A percentile compares a stretch with the other conserved stretches of the same genome.
phyloP scores from a whole-genome alignment of 1,140 invertebrate species.

The Drosophila ambigua region DNA sequence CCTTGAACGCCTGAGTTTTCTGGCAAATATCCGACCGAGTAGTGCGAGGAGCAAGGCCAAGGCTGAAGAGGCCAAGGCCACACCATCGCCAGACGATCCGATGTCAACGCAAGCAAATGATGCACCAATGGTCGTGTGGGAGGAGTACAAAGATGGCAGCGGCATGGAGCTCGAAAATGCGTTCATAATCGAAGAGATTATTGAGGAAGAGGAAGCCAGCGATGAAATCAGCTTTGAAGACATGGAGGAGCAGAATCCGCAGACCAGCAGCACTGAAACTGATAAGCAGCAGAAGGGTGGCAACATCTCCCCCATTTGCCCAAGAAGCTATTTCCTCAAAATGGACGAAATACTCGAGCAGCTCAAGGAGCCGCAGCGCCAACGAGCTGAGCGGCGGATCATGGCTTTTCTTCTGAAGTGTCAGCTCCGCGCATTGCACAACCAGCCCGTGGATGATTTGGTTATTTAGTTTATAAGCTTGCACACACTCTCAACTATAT shows the following conservation, averaged over 20 bases:
- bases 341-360: constrained; percentile 53
- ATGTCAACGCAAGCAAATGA: background rate
- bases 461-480: constrained; percentile 33
- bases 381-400: constrained; percentile 61
- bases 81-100: background rate
- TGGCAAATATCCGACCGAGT: constrained; percentile 26
- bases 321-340: constrained; percentile 40
- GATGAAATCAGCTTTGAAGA: constrained; percentile 63
- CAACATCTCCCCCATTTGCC: background rate
- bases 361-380: constrained; percentile 33
- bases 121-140: constrained; percentile 35
- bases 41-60: constrained; percentile 15
- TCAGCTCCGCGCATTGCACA: constrained; percentile 57
- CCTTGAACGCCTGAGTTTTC: constrained; percentile 62
- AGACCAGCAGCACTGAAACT: background rate
- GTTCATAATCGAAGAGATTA: constrained; percentile 62
- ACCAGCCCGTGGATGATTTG: constrained; percentile 61
- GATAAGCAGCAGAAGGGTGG: too few species aligned
- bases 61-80: background rate
- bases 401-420: constrained; percentile 74
- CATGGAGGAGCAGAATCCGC: constrained; percentile 13
- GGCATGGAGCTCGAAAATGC: constrained; percentile 34
- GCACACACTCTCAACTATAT: constrained; percentile 39
- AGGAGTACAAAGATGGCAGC: constrained; percentile 48
- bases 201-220: constrained; percentile 35